Base-by-base conservation (phyloP, 2,888 invertebrate species). In the Ganaspis brasiliensis region DNA sequence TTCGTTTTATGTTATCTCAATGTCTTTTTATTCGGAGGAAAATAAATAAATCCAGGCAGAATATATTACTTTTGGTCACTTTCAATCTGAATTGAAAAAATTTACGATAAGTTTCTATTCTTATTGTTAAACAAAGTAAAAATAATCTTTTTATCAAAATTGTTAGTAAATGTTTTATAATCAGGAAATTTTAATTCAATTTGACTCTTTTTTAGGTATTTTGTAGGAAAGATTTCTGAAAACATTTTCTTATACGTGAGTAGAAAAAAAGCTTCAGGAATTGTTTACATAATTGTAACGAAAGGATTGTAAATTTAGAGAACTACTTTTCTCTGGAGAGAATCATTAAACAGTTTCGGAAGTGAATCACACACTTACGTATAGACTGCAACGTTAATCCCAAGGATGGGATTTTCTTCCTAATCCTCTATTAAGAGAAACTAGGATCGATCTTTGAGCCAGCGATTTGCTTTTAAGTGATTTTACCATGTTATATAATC, bases 341-440 rank as follows among this genome's bases (percentile, higher is more conserved):
- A 55, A 70, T 75, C 70, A 78, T 77, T 77, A 77, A 67, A 55
- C 31, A 63, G 72, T 72, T 72, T 5, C 37, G n/a, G 37, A 73
- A 70, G 73, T 73, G 40, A 37, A 63, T 63, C 59, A 74, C 56
- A 56, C 21, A 59, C 45, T n/a, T 16, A 52, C 37, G 31, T 26
- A n/a, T n/a, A 16, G 45, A 31, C 57, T 52, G 35, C 73, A 40
- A 72, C 74, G 76, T 72, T 67, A 79, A 76, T 79, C 79, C 72
- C 73, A 67, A 61, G 59, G 74, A 72, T 76, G 59, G 76, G 73
- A 76, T 72, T 61, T 74, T 45, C 72, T 59, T 45, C 74, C 76
- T 76, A 79, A 79, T 79, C 76, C 79, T 72, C 74, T 74, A 76
- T 79, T 79, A 76, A 76, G 76, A 76, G 72, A 52, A 75, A 73